Evolutionary conservation across 2,113 vertebrate species (phyloP).

Genomic region (Hystrix brachyura): DNA sequence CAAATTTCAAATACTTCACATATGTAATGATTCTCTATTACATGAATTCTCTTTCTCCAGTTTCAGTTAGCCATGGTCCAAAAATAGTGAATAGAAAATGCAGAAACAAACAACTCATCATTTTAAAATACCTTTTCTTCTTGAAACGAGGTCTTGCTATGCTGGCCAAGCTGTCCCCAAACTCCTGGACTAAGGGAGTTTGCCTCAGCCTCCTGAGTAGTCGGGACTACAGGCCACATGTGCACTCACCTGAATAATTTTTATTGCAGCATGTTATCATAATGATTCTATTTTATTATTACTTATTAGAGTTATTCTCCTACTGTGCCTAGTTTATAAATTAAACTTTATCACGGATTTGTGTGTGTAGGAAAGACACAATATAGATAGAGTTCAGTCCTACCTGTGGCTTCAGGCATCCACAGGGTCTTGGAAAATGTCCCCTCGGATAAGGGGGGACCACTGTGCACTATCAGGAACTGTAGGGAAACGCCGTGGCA

Average conservation of each 20-base stretch:
- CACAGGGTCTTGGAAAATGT: background rate
- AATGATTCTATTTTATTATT: background rate
- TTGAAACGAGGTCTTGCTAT: background rate
- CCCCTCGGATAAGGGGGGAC: background rate
- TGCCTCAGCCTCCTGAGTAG: background rate
- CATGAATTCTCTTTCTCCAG: background rate
- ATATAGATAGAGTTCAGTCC: background rate
- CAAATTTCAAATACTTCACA: background rate
- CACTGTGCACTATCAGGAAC: background rate
- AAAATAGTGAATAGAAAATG: slow-evolving; percentile 3
- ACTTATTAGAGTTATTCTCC: background rate
- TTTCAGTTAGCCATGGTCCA: background rate
- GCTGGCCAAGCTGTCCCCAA: background rate
- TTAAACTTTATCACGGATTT: background rate
- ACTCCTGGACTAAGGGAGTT: background rate
- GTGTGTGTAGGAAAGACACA: background rate
- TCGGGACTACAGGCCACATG: background rate
- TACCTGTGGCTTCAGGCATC: background rate
- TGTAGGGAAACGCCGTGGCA: background rate
- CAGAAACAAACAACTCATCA: background rate
- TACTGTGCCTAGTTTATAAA: background rate
- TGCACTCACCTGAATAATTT: background rate
- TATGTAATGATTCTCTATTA: background rate
- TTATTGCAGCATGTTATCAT: background rate
- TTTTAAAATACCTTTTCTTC: background rate